These are phyloP conservation scores for Garra rufa DNA, from an alignment of 2,113 vertebrate genomes.

Conservation along the genomic window DNA sequence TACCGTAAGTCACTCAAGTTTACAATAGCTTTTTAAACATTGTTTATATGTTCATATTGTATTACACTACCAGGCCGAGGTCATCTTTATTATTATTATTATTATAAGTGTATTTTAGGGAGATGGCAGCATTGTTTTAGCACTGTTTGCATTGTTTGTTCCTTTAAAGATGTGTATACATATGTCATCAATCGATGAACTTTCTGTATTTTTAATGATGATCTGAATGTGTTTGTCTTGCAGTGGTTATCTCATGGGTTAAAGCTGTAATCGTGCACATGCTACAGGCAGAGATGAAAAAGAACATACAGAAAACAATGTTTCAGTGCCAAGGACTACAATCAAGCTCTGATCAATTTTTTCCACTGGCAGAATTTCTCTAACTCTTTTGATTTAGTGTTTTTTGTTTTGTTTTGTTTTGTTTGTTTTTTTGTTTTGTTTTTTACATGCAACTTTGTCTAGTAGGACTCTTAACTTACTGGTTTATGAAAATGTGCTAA, in stretches of 20 bases:
- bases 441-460: background rate
- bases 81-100: background rate
- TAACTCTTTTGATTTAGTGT: background rate
- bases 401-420: conserved; percentile 43
- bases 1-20: conserved; percentile 87
- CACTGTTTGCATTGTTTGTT: background rate
- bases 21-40: background rate
- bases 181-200: background rate
- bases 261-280: conserved; percentile 46
- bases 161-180: conserved; percentile 1
- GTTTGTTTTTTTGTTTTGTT: conserved; percentile 42
- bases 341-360: background rate
- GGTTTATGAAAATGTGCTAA: background rate
- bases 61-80: background rate
- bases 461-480: background rate
- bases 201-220: background rate
- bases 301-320: background rate
- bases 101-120: background rate
- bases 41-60: background rate
- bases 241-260: conserved; percentile 97
- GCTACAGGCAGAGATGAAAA: background rate
- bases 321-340: background rate
- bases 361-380: background rate
- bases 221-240: conserved; percentile 55
- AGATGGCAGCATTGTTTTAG: background rate